These are phyloP conservation scores for Philereme vetulata DNA, from an alignment of 2,888 invertebrate species.

Conservation along the genomic window DNA sequence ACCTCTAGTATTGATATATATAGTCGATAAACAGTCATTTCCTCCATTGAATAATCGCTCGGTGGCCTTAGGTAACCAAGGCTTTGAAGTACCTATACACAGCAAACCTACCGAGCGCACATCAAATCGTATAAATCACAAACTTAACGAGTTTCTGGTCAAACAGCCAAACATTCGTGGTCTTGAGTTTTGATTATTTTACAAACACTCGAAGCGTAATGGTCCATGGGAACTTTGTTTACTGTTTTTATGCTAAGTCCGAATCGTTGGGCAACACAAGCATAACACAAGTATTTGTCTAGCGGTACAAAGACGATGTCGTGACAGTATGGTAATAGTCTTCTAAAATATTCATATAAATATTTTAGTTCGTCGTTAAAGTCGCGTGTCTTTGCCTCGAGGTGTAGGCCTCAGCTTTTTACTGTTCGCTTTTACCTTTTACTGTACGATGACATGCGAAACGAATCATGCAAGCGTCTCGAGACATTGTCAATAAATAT, in stretches of 20 bases:
- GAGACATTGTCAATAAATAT: slow-evolving; percentile 44
- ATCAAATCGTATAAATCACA: slow-evolving; percentile 74
- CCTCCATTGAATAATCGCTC: slow-evolving; percentile 37
- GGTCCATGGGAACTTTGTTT: slow-evolving; percentile 71
- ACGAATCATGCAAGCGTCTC: slow-evolving; percentile 48
- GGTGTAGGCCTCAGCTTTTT: slow-evolving; percentile 48
- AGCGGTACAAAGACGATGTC: slow-evolving; percentile 59
- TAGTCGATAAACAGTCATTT: slow-evolving; percentile 30
- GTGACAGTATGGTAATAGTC: slow-evolving; percentile 59
- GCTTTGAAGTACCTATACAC: slow-evolving; percentile 61
- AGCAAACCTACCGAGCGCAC: slow-evolving; percentile 63
- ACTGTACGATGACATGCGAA: slow-evolving; percentile 65
- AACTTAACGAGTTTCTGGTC: slow-evolving; percentile 70
- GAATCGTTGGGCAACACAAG: slow-evolving; percentile 64
- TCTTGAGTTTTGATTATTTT: slow-evolving; percentile 72
- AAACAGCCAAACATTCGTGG: slow-evolving; percentile 76
- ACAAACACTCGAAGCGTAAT: slow-evolving; percentile 77
- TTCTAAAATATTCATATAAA: slow-evolving; percentile 69
- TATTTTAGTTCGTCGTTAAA: slow-evolving; percentile 61
- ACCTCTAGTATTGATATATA: slow-evolving; percentile 18
- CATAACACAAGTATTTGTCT: slow-evolving; percentile 65
- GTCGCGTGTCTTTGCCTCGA: slow-evolving; percentile 51
- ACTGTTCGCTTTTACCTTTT: slow-evolving; percentile 44
- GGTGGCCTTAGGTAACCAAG: slow-evolving; percentile 41
- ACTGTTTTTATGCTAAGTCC: slow-evolving; percentile 66